Conservation (phyloP, 2,113 vertebrate genomes). For the Tyto alba region DNA sequence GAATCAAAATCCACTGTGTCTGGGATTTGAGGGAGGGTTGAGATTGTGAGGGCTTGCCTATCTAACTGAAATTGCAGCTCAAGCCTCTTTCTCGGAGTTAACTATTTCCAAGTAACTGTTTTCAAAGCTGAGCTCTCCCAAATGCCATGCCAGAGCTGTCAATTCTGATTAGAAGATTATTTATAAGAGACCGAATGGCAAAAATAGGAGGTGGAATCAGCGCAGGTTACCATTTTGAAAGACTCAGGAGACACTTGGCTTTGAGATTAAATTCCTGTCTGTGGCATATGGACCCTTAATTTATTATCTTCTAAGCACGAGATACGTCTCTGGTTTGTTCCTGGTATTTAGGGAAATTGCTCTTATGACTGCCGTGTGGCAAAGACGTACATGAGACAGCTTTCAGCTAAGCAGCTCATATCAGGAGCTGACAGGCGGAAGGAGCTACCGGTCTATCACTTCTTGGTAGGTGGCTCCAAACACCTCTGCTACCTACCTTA, state of each 20-base stretch:
- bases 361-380: background rate
- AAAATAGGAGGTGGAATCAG: background rate
- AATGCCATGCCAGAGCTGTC: background rate
- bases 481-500: background rate
- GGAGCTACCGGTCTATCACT: fast-evolving
- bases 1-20: background rate
- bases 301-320: background rate
- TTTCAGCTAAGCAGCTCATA: background rate
- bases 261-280: background rate
- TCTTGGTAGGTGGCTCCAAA: background rate
- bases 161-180: background rate
- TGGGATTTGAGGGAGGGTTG: background rate
- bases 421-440: background rate
- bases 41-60: background rate
- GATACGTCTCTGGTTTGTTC: background rate
- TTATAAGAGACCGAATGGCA: background rate
- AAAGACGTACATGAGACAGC: background rate
- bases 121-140: background rate
- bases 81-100: background rate
- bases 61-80: background rate
- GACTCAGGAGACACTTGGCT: background rate
- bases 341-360: background rate
- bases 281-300: background rate
- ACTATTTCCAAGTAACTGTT: background rate
- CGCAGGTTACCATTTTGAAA: background rate